A percentile compares a stretch with the other conserved stretches of the same genome.
phyloP scores from a whole-genome alignment of 2,888 invertebrate species.

The Leptinotarsa peninsularis region DNA sequence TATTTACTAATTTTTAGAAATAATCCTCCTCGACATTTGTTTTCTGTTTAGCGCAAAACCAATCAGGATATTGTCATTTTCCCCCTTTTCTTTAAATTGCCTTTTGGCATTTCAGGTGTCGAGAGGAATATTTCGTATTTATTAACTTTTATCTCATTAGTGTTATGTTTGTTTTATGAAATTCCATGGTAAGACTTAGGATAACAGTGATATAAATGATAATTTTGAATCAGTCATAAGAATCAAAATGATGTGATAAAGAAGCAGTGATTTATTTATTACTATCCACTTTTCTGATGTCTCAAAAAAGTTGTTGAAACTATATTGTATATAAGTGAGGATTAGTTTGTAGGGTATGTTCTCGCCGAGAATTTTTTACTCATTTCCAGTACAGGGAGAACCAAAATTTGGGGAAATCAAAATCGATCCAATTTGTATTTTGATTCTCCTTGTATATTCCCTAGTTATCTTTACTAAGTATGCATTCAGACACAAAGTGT shows the following conservation, averaged over 20 bases:
- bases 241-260: constrained; percentile 27
- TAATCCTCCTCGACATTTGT: too few relatives aligned
- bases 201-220: constrained; percentile 7
- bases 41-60: too few relatives aligned
- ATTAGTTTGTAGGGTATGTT: not conserved
- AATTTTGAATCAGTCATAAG: constrained; percentile 14
- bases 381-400: not conserved
- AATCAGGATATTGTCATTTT: too few relatives aligned
- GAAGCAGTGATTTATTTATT: constrained; percentile 24
- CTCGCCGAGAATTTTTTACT: not conserved
- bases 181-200: constrained; percentile 3
- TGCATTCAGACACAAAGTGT: not conserved
- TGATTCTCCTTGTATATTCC: constrained; percentile 1
- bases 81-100: too few relatives aligned
- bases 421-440: not conserved
- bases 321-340: constrained; percentile 6
- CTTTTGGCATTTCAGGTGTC: too few relatives aligned
- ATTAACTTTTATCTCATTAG: constrained; percentile 8
- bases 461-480: constrained; percentile 2
- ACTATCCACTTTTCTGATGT: constrained; percentile 3
- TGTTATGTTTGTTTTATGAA: not conserved
- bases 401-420: not conserved
- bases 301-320: constrained; percentile 15
- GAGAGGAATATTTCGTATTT: not conserved
- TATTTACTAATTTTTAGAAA: not conserved